Percentiles rank a stretch among this genome's conserved stretches.
These are phyloP conservation scores for Gastrophysa polygoni DNA, from an alignment of 2,888 invertebrate species.

Conservation along the genomic window DNA sequence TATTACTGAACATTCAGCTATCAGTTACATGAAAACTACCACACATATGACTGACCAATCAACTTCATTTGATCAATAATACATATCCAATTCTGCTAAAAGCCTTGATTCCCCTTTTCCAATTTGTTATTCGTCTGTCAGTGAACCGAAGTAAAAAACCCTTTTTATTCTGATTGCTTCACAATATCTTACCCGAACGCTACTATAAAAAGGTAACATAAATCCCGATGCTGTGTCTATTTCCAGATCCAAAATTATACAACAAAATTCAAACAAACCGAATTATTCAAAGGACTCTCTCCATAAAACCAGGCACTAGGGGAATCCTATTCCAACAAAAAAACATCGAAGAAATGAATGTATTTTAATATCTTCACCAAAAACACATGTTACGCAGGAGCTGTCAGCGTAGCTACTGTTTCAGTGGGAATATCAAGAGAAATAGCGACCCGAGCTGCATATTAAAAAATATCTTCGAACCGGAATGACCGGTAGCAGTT, in stretches of 20 bases:
- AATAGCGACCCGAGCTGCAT: constrained; percentile 30
- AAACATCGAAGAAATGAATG: constrained; percentile 34
- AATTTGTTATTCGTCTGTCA: neutral
- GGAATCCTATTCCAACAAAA: constrained; percentile 19
- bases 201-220: neutral
- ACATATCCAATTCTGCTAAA: neutral
- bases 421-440: constrained; percentile 23
- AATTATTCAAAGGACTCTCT: constrained; percentile 24
- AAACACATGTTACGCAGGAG: constrained; percentile 33
- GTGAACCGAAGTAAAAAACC: neutral
- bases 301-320: constrained; percentile 19
- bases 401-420: constrained; percentile 31
- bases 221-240: neutral
- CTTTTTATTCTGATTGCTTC: neutral
- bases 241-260: neutral
- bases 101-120: neutral
- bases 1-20: too few relatives aligned
- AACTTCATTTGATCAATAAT: neutral
- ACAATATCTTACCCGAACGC: neutral
- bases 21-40: neutral
- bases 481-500: constrained; percentile 24
- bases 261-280: constrained; percentile 6
- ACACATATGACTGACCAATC: neutral
- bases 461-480: constrained; percentile 31
- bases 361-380: constrained; percentile 38